Base-by-base conservation (phyloP, 2,888 invertebrate genomes). In the Erebia ligea region DNA sequence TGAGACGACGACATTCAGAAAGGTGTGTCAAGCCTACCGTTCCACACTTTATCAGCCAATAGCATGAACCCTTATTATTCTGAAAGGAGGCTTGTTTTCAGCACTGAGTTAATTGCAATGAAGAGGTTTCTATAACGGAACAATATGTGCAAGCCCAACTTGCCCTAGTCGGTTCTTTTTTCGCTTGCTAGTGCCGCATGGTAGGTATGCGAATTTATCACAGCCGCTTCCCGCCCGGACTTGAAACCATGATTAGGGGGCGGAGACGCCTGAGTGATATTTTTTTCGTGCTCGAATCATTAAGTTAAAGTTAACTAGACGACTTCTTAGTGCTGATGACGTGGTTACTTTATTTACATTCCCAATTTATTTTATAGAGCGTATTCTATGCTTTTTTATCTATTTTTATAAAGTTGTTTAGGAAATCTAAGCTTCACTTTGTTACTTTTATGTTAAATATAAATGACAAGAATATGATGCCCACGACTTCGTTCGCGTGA, bases 181-280 rank as follows among this genome's bases (percentile, higher is more conserved):
- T 45, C 25, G 45, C 21, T 45, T 25, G 48, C 42, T 34, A 58
- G 48, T 21, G 15, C 48, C 48, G 58, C 67, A 58, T 67, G 58
- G 58, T 25, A 87, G 58, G 58, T 25, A 87, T 88, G 83, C 83
- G 86, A 90, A 91, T 91, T 89, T 91, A 92, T 91, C 86, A 87
- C 83, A 78, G 80, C 77, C 83, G 83, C 84, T 83, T 82, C 80
- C 80, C 80, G 73, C 73, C 73, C 77, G 80, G 85, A 85, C 86
- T 85, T 87, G 87, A 79, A 86, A 84, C 78, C 85, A 79, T 89
- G 90, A 91, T 91, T 90, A 91, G 89, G 80, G 83, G 80, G 77
- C 78, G 78, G 80, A 81, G 78, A 80, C 80, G 80, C 78, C 80
- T 81, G 80, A 85, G 81, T 83, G 82, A 82, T 83, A 83, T 84